Percentiles rank a stretch among this genome's conserved stretches.
Conservation (phyloP, 2,888 invertebrate genomes). For the Euclidia mi region DNA sequence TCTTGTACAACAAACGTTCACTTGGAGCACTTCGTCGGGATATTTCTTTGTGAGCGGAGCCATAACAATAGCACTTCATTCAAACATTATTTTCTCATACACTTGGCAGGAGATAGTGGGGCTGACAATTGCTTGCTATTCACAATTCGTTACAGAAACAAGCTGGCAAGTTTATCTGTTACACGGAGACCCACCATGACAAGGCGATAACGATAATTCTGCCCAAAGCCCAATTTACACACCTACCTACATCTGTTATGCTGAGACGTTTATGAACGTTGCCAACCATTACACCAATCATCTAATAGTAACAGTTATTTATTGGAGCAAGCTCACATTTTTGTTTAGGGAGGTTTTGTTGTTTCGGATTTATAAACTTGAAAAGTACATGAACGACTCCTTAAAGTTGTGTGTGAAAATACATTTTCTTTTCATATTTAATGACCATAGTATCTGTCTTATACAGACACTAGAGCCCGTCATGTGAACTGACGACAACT, state of each 20-base stretch:
- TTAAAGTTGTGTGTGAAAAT: no score
- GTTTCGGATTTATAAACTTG: no score
- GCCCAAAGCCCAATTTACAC: constrained; percentile 42
- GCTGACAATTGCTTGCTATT: constrained; percentile 72
- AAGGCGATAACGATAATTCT: constrained; percentile 45
- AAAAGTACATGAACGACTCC: no score
- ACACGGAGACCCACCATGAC: constrained; percentile 32
- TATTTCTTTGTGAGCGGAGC: constrained; percentile 66
- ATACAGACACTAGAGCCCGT: no score
- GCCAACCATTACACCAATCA: constrained; percentile 5
- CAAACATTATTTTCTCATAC: constrained; percentile 76
- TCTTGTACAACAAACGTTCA: constrained; percentile 61
- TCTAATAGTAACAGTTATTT: no score
- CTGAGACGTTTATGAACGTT: constrained; percentile 29
- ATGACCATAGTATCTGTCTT: no score
- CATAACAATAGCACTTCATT: constrained; percentile 75
- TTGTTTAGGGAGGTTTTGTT: no score
- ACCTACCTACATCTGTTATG: constrained; percentile 37
- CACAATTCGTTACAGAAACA: constrained; percentile 67
- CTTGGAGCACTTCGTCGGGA: constrained; percentile 63
- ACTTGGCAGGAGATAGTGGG: constrained; percentile 59
- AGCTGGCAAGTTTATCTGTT: constrained; percentile 53
- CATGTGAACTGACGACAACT: no score
- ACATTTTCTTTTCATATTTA: no score
- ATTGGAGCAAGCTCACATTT: no score